These are phyloP conservation scores for Xylota sylvarum DNA, from an alignment of 2,888 invertebrate genomes.

Conservation along the genomic window DNA sequence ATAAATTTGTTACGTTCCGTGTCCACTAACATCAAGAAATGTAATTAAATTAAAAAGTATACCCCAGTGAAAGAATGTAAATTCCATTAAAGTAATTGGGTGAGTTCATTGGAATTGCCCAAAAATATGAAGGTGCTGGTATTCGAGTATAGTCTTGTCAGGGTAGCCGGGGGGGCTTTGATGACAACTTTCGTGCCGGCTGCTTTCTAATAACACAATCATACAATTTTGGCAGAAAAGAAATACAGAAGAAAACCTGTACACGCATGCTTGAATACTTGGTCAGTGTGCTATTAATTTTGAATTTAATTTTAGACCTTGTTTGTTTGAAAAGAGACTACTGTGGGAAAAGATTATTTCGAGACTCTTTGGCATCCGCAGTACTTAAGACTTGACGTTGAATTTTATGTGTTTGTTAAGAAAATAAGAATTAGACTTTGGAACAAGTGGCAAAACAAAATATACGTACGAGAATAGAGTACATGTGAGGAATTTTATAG, in stretches of 20 bases:
- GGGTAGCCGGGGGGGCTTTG: neutral
- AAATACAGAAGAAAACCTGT: neutral
- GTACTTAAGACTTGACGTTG: neutral
- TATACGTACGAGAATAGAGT: no score
- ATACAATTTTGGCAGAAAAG: slow-evolving; percentile 21
- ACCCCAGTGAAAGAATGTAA: slow-evolving; percentile 17
- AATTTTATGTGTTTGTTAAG: neutral
- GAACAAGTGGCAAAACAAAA: neutral
- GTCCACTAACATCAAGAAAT: slow-evolving; percentile 22
- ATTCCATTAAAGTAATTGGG: slow-evolving; percentile 46
- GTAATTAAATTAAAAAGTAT: slow-evolving; percentile 37
- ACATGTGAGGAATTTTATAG: no score
- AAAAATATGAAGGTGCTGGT: neutral
- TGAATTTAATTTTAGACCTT: slow-evolving; percentile 54
- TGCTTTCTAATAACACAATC: slow-evolving; percentile 45
- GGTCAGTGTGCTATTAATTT: slow-evolving; percentile 20
- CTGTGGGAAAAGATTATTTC: slow-evolving; percentile 47
- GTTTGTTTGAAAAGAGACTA: neutral
- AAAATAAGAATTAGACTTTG: neutral
- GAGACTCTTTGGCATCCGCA: slow-evolving; percentile 43
- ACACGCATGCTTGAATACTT: slow-evolving; percentile 12
- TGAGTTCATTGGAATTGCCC: slow-evolving; percentile 54
- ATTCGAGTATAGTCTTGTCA: neutral
- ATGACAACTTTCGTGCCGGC: slow-evolving; percentile 39
- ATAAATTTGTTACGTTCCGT: slow-evolving; percentile 8